Percentiles rank a stretch among this genome's conserved stretches.
Evolutionary conservation across 2,797 vertebrate species (phyloP).

Genomic region (Periparus ater): DNA sequence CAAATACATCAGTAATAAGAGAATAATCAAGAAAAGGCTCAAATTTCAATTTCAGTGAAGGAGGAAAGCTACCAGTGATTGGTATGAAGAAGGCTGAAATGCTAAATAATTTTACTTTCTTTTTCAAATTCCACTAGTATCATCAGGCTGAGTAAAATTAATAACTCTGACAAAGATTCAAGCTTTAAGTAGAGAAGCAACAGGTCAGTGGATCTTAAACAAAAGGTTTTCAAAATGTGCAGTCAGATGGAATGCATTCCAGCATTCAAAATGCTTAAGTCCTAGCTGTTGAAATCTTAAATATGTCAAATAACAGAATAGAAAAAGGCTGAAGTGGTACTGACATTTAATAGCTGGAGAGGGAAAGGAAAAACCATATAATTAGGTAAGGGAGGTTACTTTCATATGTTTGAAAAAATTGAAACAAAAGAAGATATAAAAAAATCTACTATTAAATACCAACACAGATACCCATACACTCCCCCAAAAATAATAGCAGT

Average conservation of each 20-base stretch:
- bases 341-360: not conserved
- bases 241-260: not conserved
- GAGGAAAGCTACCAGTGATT: not conserved
- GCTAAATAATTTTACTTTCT: not conserved
- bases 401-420: not conserved
- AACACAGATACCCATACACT: not conserved
- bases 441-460: not conserved
- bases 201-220: not conserved
- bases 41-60: not conserved
- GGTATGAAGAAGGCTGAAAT: not conserved
- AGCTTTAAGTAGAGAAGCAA: not conserved
- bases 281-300: not conserved
- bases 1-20: not conserved
- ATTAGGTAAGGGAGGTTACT: not conserved
- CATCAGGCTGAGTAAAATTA: not conserved
- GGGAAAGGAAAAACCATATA: not conserved
- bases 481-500: not conserved
- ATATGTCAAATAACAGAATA: not conserved
- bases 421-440: fast-evolving
- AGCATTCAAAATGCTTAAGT: not conserved
- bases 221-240: not conserved
- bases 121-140: not conserved
- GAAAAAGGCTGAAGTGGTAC: not conserved
- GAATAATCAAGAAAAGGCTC: not conserved
- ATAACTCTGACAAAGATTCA: not conserved